These are phyloP conservation scores for Lampris incognitus DNA, from an alignment of 2,113 vertebrate genomes.

Conservation along the genomic window DNA sequence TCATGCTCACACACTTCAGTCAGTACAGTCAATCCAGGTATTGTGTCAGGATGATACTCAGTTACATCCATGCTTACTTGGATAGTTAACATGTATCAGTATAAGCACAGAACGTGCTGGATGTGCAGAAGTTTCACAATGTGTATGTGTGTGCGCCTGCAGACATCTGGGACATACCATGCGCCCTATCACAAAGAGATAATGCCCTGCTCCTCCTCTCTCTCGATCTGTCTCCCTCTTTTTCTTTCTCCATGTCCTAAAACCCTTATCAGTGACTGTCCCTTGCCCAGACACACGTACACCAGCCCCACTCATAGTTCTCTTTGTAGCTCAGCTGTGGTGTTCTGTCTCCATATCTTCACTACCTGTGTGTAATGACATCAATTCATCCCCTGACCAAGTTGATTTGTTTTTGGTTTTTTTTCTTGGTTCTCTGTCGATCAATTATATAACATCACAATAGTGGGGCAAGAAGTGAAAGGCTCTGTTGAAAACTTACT, in stretches of 20 bases:
- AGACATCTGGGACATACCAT: background rate
- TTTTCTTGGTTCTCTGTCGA: no score
- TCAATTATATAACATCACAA: no score
- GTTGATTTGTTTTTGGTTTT: no score
- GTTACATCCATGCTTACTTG: background rate
- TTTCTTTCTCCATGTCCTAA: background rate
- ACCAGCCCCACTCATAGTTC: slow-evolving; percentile 3
- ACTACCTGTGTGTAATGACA: background rate
- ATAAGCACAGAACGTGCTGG: background rate
- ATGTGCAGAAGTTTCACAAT: background rate
- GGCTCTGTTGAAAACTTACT: no score
- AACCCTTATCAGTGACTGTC: slow-evolving; percentile 16
- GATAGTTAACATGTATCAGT: background rate
- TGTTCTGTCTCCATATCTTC: background rate
- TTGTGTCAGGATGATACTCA: slow-evolving; percentile 7
- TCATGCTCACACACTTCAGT: background rate
- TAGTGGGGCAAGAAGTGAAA: no score
- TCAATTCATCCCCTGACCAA: no score
- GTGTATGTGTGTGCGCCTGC: background rate
- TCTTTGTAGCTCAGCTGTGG: background rate
- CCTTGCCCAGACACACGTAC: background rate
- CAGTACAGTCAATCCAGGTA: background rate
- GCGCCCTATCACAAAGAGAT: background rate
- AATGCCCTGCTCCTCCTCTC: background rate
- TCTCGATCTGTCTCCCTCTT: background rate